Evolutionary conservation across 2,888 invertebrate species (phyloP).

Genomic region (Hyposoter didymator): DNA sequence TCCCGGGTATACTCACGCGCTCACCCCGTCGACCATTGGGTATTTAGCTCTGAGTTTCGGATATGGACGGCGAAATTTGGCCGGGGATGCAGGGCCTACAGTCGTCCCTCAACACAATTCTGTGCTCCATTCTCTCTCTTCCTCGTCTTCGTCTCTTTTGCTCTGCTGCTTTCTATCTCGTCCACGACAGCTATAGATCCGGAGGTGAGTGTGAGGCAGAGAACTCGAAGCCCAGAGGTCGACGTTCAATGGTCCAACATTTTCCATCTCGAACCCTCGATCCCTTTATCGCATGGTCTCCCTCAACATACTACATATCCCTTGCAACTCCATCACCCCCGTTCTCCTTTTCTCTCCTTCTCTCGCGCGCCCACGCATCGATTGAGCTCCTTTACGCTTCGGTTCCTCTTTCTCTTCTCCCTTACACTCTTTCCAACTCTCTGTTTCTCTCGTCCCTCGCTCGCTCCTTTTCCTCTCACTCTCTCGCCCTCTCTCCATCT

Average conservation of each 20-base stretch:
- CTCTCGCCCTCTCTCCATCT: not conserved
- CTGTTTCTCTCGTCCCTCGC: constrained; percentile 31
- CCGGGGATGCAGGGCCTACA: constrained; percentile 60
- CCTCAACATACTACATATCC: constrained; percentile 50
- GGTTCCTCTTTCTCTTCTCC: constrained; percentile 47
- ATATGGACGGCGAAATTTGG: constrained; percentile 71
- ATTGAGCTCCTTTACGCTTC: constrained; percentile 57
- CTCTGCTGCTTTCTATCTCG: constrained; percentile 59
- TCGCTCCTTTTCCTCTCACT: constrained; percentile 31
- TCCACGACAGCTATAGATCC: constrained; percentile 45
- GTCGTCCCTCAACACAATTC: constrained; percentile 65
- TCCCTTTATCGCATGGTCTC: constrained; percentile 76
- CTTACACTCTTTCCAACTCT: constrained; percentile 51
- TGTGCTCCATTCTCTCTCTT: constrained; percentile 46
- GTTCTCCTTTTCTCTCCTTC: constrained; percentile 59
- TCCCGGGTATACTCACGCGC: constrained; percentile 79
- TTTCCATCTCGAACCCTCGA: constrained; percentile 78
- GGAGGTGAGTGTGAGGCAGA: constrained; percentile 67
- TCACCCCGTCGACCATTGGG: constrained; percentile 73
- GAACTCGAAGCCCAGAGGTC: constrained; percentile 82
- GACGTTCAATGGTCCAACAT: constrained; percentile 83
- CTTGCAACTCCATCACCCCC: constrained; percentile 64
- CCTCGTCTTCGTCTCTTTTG: constrained; percentile 34
- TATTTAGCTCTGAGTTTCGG: constrained; percentile 81
- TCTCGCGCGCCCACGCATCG: constrained; percentile 50